A percentile compares a stretch with the other conserved stretches of the same genome.
Conservation (phyloP, 2,888 invertebrate species). For the Hyppa rectilinea region DNA sequence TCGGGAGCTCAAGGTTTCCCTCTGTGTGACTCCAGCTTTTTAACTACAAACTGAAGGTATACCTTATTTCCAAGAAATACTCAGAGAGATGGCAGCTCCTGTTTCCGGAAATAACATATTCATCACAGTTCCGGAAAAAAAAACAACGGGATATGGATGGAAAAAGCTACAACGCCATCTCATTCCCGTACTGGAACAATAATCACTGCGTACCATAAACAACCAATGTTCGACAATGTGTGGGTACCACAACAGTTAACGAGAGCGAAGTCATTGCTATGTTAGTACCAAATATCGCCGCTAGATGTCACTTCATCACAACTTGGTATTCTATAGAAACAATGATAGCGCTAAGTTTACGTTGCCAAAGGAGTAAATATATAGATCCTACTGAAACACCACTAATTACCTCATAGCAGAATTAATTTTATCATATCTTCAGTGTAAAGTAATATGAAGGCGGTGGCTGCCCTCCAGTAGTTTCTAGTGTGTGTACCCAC, state of each 20-base stretch:
- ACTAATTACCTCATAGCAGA: not conserved
- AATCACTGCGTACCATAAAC: not conserved
- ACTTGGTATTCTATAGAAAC: not conserved
- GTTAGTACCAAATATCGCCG: not conserved
- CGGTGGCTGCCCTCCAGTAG: no score
- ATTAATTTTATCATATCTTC: no score
- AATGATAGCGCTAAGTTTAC: not conserved
- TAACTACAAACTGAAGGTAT: not conserved
- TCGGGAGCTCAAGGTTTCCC: not conserved
- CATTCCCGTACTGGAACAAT: not conserved
- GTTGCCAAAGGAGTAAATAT: not conserved
- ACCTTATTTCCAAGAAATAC: not conserved
- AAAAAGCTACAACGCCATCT: constrained; percentile 25
- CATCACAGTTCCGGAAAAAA: no score
- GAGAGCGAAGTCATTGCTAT: not conserved
- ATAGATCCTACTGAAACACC: not conserved
- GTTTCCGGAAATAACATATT: not conserved
- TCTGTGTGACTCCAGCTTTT: not conserved
- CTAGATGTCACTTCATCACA: constrained; percentile 48
- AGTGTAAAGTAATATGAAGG: no score
- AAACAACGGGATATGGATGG: no score
- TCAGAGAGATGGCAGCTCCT: not conserved
- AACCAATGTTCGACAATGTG: not conserved
- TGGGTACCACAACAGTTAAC: not conserved
- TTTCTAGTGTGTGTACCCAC: no score